Evolutionary conservation across 2,113 vertebrate species (phyloP), one percentile per base, ranked within the genome.

Genomic region (Haplotaxodon microlepis): DNA sequence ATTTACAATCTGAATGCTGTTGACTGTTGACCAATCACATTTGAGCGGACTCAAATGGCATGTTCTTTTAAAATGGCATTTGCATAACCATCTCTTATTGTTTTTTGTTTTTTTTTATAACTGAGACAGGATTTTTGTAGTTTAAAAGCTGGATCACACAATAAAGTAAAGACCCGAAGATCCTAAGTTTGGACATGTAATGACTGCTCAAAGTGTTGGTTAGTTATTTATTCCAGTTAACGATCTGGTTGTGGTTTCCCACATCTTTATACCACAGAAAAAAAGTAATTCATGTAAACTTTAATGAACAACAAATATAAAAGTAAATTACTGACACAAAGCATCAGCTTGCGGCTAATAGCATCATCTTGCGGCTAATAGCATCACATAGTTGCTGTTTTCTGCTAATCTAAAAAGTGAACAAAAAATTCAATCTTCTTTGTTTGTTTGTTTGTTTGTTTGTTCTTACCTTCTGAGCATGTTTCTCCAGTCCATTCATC

Each of bases 401-500:
- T 45, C 69, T 47, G 40, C 40, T 2, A 17, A 47, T 47, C 40
- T 76, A 5, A 29, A 76, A 76, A 3, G 40, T 45, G 16, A 14
- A 71, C 21, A 40, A 10, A 63, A 71, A 42, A 42, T 16, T 34
- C 3, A 17, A 2, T 29, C 24, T 6, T 5, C 14, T 4, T 50
- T n/a, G 61, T 34, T n/a, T n/a, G 10, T 29, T 29, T 24, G 42
- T 45, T 47, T 16, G 17, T 50, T 42, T 42, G 8, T 53, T n/a
- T 31, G 31, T 7, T 13, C 87, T 69, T 16, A 93, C 94, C 71
- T 9, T 2, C 3, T 27, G 90, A 79, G 8, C 94, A 94, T 1
- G n/a, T 85, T 8, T 56, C 1, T 51, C 94, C 94, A 0, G 71
- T 88, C 93, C 92, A 95, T 2, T 90, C 87, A 29, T 94, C 88